These are phyloP conservation scores for Drusus annulatus DNA, from an alignment of 1,140 invertebrate genomes.

Conservation along the genomic window DNA sequence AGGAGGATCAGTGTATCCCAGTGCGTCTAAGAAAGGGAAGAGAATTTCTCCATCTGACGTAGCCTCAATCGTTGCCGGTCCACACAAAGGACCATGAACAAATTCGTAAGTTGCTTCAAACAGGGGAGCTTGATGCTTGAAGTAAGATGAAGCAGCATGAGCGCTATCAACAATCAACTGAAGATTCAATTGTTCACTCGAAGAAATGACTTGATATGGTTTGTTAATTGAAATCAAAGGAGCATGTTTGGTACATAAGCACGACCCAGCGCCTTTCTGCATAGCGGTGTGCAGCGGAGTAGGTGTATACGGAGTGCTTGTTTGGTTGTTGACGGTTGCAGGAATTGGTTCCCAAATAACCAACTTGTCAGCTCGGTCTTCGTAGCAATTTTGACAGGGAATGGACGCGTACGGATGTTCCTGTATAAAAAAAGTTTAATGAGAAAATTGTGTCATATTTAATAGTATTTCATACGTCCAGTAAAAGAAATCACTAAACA, in stretches of 20 bases:
- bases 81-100: slow-evolving; percentile 89
- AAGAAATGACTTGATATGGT: slow-evolving; percentile 79
- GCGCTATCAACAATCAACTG: slow-evolving; percentile 86
- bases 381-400: slow-evolving; percentile 85
- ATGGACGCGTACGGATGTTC: slow-evolving; percentile 84
- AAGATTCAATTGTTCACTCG: slow-evolving; percentile 83
- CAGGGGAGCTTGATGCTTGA: slow-evolving; percentile 85
- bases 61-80: slow-evolving; percentile 83
- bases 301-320: slow-evolving; percentile 63
- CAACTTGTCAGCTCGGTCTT: slow-evolving; percentile 87
- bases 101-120: slow-evolving; percentile 91
- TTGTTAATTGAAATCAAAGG: slow-evolving; percentile 71
- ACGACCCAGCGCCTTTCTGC: slow-evolving; percentile 72
- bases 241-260: slow-evolving; percentile 77
- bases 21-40: slow-evolving; percentile 87
- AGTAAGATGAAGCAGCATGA: slow-evolving; percentile 87
- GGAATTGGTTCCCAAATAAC: slow-evolving; percentile 81
- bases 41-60: slow-evolving; percentile 86
- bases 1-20: slow-evolving; percentile 82
- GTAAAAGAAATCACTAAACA: not conserved
- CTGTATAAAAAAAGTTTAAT: slow-evolving; percentile 62
- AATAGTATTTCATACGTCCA: not conserved
- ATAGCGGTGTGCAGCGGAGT: slow-evolving; percentile 73
- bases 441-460: not conserved
- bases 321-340: slow-evolving; percentile 64